phyloP scores from a whole-genome alignment of 2,797 vertebrate genomes.

The Enteromius viviparus region DNA sequence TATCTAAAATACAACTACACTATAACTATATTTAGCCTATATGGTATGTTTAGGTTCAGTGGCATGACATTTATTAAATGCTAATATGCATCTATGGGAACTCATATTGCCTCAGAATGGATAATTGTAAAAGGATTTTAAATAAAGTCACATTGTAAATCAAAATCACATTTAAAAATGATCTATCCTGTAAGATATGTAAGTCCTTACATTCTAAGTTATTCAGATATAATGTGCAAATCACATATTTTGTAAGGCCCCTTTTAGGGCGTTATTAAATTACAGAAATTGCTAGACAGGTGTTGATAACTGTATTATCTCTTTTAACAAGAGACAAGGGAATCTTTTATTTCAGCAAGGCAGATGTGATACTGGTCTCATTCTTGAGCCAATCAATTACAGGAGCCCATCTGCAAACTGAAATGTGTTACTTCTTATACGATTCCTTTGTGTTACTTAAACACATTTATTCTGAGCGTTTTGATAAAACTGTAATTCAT shows the following conservation, averaged over 20 bases:
- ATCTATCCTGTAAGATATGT: background rate
- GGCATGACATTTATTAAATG: background rate
- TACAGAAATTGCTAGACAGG: slow-evolving; percentile 42
- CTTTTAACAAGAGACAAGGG: slow-evolving; percentile 42
- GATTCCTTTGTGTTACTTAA: slow-evolving; percentile 38
- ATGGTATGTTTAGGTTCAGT: background rate
- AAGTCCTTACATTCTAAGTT: background rate
- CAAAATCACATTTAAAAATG: background rate
- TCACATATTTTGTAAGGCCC: slow-evolving; percentile 10
- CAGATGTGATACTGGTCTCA: slow-evolving; percentile 48
- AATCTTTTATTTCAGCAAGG: slow-evolving; percentile 14
- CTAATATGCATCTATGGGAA: background rate
- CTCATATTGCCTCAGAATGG: background rate
- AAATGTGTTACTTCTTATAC: slow-evolving; percentile 38
- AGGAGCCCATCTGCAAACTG: slow-evolving; percentile 36
- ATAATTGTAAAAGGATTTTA: background rate
- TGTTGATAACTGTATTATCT: slow-evolving; percentile 49
- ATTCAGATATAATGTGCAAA: background rate
- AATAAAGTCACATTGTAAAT: background rate
- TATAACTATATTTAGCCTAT: background rate
- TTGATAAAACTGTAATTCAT: slow-evolving; percentile 30
- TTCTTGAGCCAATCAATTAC: slow-evolving; percentile 52
- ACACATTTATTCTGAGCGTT: slow-evolving; percentile 22
- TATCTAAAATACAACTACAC: background rate
- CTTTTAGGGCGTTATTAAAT: slow-evolving; percentile 43